Percentiles rank a stretch among this genome's conserved stretches.
Evolutionary conservation across 2,113 vertebrate species (phyloP).

Genomic region (Chaenogobius annularis): DNA sequence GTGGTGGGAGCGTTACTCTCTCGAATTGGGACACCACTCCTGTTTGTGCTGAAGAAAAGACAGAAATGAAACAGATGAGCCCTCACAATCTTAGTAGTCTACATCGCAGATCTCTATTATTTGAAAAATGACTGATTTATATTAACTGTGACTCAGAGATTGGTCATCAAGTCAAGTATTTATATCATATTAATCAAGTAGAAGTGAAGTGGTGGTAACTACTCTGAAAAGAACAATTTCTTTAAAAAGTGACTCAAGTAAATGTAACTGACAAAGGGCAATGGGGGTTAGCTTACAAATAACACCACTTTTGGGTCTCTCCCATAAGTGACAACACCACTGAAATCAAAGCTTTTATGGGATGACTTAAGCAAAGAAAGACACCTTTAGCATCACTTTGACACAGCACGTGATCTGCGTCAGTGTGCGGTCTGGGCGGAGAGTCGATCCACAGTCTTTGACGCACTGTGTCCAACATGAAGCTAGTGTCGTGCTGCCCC

Average conservation of each 20-base stretch:
- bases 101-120: neutral
- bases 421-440: constrained; percentile 24
- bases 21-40: neutral
- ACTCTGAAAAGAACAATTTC: too few relatives aligned
- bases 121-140: too few relatives aligned
- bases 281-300: too few relatives aligned
- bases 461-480: constrained; percentile 56
- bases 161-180: too few relatives aligned
- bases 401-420: neutral
- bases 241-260: too few relatives aligned
- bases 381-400: constrained; percentile 32
- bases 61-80: neutral
- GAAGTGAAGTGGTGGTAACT: too few relatives aligned
- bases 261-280: too few relatives aligned
- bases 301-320: too few relatives aligned
- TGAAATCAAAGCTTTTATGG: neutral
- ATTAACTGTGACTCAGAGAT: too few relatives aligned
- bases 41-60: neutral
- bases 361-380: neutral
- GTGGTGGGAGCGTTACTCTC: neutral
- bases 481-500: constrained; percentile 56
- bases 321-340: too few relatives aligned
- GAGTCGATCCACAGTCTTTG: constrained; percentile 65
- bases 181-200: too few relatives aligned
- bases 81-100: too few relatives aligned